Percentiles rank a stretch among this genome's conserved stretches.
Evolutionary conservation across 1,140 invertebrate species (phyloP).

Genomic region (Elysia chlorotica): DNA sequence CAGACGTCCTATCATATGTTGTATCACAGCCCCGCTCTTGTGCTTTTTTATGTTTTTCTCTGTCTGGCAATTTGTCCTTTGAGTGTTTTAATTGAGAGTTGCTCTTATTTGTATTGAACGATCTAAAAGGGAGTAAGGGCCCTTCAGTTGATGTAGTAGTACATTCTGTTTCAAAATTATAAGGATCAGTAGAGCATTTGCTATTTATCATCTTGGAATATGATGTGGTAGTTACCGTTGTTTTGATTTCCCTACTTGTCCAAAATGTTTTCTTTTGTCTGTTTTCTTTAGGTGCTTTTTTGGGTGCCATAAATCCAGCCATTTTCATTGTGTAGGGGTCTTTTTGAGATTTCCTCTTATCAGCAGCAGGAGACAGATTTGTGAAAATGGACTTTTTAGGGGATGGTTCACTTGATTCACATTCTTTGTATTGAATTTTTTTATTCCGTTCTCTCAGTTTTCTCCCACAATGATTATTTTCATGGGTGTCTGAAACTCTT

Average conservation of each 20-base stretch:
- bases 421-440: not conserved
- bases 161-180: conserved; percentile 20
- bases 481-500: no score
- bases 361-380: not conserved
- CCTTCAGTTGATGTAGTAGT: not conserved
- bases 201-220: not conserved
- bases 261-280: not conserved
- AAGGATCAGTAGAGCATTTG: conserved; percentile 9
- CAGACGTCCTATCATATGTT: no score
- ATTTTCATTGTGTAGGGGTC: not conserved
- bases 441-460: conserved; percentile 3
- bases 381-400: no score
- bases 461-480: not conserved
- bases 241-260: not conserved
- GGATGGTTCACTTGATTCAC: not conserved
- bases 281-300: not conserved
- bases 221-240: conserved; percentile 2
- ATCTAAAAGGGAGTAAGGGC: no score
- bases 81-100: no score
- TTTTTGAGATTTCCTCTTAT: not conserved
- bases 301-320: conserved; percentile 1
- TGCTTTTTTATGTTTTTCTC: no score
- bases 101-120: no score
- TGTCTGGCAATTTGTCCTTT: no score
- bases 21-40: no score